Evolutionary conservation across 2,888 invertebrate species (phyloP).

Genomic region (Atherix ibis): DNA sequence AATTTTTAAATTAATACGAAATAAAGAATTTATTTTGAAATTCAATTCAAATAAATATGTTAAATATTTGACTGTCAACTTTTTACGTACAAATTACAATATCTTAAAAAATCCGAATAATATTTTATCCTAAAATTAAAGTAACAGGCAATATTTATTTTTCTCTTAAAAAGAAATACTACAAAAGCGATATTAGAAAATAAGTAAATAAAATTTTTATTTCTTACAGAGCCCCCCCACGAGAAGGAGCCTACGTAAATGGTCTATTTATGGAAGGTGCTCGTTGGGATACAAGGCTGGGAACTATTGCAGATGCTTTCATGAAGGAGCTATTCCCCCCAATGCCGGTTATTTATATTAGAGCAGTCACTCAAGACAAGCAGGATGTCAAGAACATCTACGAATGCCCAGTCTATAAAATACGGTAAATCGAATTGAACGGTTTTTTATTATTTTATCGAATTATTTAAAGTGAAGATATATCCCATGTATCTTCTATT

Average conservation of each 20-base stretch:
- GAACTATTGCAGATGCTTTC: slow-evolving; percentile 66
- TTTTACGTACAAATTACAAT: too few relatives aligned
- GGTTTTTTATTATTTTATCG: not conserved
- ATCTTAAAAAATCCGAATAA: too few relatives aligned
- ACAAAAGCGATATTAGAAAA: too few relatives aligned
- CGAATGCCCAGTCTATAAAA: slow-evolving; percentile 90
- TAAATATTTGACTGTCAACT: too few relatives aligned
- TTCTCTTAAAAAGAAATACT: too few relatives aligned
- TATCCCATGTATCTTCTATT: too few relatives aligned
- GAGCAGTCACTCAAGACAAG: slow-evolving; percentile 76
- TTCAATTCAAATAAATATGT: not conserved
- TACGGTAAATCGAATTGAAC: slow-evolving; percentile 35
- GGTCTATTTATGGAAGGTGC: slow-evolving; percentile 90
- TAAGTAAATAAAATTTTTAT: slow-evolving; percentile 1
- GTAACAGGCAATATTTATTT: too few relatives aligned
- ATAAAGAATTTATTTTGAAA: not conserved
- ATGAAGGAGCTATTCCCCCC: slow-evolving; percentile 81
- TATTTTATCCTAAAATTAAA: too few relatives aligned
- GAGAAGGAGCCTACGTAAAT: slow-evolving; percentile 82
- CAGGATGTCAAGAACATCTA: slow-evolving; percentile 76
- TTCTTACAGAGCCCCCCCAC: slow-evolving; percentile 49
- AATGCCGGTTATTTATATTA: slow-evolving; percentile 81
- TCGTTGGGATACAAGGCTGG: slow-evolving; percentile 69
- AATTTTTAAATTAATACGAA: not conserved
- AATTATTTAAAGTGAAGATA: too few relatives aligned